A percentile compares a stretch with the other conserved stretches of the same genome.
Conservation (phyloP, 2,113 vertebrate genomes). For the Oxyura jamaicensis region DNA sequence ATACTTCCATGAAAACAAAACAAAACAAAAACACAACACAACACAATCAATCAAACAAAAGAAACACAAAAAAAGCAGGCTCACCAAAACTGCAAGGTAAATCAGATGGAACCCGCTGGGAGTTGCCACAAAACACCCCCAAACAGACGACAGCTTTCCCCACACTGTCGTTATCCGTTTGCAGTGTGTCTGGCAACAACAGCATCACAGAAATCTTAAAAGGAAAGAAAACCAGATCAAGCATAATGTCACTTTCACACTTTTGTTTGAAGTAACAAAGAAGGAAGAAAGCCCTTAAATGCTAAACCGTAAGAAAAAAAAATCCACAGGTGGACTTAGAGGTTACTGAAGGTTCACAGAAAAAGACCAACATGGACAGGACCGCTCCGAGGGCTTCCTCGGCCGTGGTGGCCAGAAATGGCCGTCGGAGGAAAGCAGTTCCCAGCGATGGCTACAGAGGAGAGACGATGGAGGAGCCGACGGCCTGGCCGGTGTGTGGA, state of each 20-base stretch:
- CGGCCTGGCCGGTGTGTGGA: not conserved
- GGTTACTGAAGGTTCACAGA: slow-evolving; percentile 17
- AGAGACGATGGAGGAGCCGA: not conserved
- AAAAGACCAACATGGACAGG: not conserved
- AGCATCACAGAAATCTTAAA: slow-evolving; percentile 3
- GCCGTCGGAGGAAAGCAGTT: slow-evolving; percentile 17
- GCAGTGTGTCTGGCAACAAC: not conserved
- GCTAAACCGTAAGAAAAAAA: slow-evolving; percentile 29
- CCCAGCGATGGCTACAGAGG: not conserved
- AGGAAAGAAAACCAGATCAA: not conserved
- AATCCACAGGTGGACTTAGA: slow-evolving; percentile 2
- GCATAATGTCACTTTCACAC: slow-evolving; percentile 51
- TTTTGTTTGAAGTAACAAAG: slow-evolving; percentile 39
- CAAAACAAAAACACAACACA: not conserved
- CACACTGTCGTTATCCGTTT: not conserved
- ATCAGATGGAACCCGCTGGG: not conserved
- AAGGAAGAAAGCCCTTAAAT: slow-evolving; percentile 61
- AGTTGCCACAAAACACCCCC: not conserved
- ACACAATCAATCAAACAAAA: too few species aligned
- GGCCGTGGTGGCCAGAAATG: not conserved
- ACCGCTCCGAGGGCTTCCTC: not conserved
- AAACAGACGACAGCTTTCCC: not conserved
- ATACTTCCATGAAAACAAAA: slow-evolving; percentile 8
- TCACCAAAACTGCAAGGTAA: not conserved
- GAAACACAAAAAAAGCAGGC: not conserved